Evolutionary conservation across 2,113 vertebrate species (phyloP).

Genomic region (Peromyscus maniculatus): DNA sequence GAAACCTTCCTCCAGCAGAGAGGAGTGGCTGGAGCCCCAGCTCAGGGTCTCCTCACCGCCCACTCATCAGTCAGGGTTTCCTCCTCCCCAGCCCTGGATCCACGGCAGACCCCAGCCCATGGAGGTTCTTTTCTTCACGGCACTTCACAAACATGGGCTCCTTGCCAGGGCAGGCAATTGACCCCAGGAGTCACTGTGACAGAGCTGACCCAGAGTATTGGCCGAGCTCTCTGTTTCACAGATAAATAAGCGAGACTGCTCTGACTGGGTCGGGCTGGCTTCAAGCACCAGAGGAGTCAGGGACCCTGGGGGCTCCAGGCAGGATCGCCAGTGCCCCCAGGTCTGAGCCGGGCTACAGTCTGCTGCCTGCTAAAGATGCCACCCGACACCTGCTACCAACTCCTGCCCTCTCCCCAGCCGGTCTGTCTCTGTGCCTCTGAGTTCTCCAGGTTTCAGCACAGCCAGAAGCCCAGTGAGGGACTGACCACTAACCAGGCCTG

Average conservation of each 20-base stretch:
- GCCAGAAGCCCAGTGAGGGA: not conserved
- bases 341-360: not conserved
- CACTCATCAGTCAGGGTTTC: not conserved
- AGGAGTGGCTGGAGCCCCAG: not conserved
- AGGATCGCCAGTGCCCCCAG: not conserved
- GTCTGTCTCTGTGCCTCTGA: not conserved
- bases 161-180: constrained; percentile 55
- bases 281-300: not conserved
- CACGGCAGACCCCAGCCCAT: not conserved
- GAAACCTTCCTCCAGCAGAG: not conserved
- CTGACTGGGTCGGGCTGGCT: not conserved
- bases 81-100: not conserved
- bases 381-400: not conserved
- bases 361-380: not conserved
- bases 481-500: not conserved
- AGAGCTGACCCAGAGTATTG: constrained; percentile 58
- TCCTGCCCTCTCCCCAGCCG: not conserved
- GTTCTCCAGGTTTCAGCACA: not conserved
- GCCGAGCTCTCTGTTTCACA: constrained; percentile 5
- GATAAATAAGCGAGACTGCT: not conserved
- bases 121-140: not conserved
- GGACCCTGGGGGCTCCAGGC: not conserved
- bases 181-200: constrained; percentile 31
- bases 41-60: not conserved
- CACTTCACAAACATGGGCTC: constrained; percentile 6